phyloP scores from a whole-genome alignment of 2,888 invertebrate genomes.

The Thecophora atra region DNA sequence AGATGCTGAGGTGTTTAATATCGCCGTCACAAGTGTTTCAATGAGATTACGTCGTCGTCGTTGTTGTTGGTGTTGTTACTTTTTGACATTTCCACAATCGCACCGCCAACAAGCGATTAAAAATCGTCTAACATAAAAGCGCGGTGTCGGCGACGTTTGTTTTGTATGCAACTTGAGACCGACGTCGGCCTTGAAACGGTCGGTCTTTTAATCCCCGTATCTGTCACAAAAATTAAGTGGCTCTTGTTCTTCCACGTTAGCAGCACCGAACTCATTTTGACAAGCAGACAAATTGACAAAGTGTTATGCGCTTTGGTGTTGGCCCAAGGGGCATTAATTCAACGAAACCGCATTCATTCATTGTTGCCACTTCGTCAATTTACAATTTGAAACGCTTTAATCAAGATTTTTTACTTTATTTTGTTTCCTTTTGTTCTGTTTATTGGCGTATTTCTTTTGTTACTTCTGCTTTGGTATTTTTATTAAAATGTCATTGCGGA shows the following conservation, averaged over 20 bases:
- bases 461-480: neutral
- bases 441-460: neutral
- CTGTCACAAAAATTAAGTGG: constrained; percentile 55
- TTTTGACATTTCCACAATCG: constrained; percentile 7
- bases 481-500: constrained; percentile 17
- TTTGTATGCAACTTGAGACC: constrained; percentile 59
- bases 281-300: constrained; percentile 31
- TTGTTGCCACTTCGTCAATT: constrained; percentile 23
- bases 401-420: neutral
- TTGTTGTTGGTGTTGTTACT: neutral
- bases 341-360: neutral
- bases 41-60: neutral
- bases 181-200: constrained; percentile 59
- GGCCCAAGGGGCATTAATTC: constrained; percentile 2
- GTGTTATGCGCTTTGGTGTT: neutral
- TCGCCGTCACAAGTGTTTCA: constrained; percentile 3
- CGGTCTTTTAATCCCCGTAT: constrained; percentile 55
- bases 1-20: neutral
- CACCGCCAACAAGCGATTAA: constrained; percentile 28
- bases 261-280: constrained; percentile 19
- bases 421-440: neutral
- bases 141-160: constrained; percentile 50
- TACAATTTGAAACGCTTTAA: constrained; percentile 2
- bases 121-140: constrained; percentile 18
- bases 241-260: neutral